Base-by-base conservation (phyloP, 2,888 invertebrate species). In the Mythimna ferrago region DNA sequence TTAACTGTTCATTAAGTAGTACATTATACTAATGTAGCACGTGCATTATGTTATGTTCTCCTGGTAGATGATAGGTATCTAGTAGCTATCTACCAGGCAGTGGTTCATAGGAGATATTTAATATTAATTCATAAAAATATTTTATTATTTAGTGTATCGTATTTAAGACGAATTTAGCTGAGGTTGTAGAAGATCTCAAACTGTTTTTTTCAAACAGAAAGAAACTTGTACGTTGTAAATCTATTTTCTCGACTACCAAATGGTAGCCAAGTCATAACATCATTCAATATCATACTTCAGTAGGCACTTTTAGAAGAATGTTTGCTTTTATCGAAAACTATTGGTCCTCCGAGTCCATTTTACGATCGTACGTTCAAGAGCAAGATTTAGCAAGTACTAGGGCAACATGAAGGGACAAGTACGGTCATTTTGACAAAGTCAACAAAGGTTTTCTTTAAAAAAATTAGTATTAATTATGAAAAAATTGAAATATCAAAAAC, bases 311-410 rank as follows among this genome's bases (percentile, higher is more conserved):
- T 11, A 44, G 35, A 65, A 67, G 67, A 76, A 76, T 61, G 38
- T 63, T 76, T 67, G 66, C 64, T 61, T 67, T 53, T 67, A 81
- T 66, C 63, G 14, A 60, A 78, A 57, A 71, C 56, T 65, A 71
- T 75, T 81, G 78, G 63, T 66, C 78, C 63, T 64, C 5, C n/a
- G 70, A 76, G 81, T 54, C 70, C 35, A 19, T 70, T 78, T 69
- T 76, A 76, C 51, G 65, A 69, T 60, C 32, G 26, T 60, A 80
- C 56, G 19, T 41, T 35, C 54, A 58, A 65, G 73, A 76, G 35
- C 11, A 64, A 67, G 67, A 67, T 65, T 35, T 80, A 67, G 61
- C 60, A 67, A 78, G 61, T 66, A 54, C 61, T 11, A 66, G 41
- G 64, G 53, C 11, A 11, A 53, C 53, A 56, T 67, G 32, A 65